Percentiles rank a stretch among this genome's conserved stretches.
These are phyloP conservation scores for Poecile atricapillus DNA, from an alignment of 2,113 vertebrate species.

Conservation along the genomic window DNA sequence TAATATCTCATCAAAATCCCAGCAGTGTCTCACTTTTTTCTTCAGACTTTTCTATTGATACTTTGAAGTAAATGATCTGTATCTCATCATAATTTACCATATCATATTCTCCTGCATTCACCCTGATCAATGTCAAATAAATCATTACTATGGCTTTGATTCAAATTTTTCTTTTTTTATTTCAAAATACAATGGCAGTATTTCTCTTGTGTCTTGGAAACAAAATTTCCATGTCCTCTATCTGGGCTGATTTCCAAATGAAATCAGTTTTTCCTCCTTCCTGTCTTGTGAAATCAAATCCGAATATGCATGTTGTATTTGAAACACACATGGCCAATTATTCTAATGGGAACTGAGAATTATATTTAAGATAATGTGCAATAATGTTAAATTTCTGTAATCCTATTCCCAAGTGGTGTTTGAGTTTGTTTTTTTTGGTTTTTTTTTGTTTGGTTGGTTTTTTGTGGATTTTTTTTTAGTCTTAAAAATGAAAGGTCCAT, in stretches of 20 bases:
- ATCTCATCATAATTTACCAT: background rate
- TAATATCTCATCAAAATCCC: background rate
- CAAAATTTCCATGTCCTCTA: background rate
- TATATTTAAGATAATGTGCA: background rate
- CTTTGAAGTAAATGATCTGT: constrained; percentile 1
- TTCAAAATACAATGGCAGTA: background rate
- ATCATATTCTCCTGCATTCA: background rate
- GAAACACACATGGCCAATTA: background rate
- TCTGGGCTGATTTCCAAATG: background rate
- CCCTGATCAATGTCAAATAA: background rate
- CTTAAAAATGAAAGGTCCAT: background rate
- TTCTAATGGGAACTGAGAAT: background rate
- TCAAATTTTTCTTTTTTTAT: background rate
- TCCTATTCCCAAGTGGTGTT: background rate
- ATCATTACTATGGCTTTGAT: background rate
- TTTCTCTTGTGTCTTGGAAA: background rate
- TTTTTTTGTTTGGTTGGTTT: background rate
- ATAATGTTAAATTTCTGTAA: background rate
- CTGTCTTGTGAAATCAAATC: background rate
- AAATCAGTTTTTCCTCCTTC: background rate
- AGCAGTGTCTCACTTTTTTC: background rate
- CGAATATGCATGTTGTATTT: background rate
- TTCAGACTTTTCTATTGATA: background rate
- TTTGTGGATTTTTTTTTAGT: background rate
- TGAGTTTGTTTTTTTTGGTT: background rate